Percentiles rank a stretch among this genome's conserved stretches.
Evolutionary conservation across 2,797 vertebrate genomes (phyloP).

Genomic region (Phylloscopus collybita): DNA sequence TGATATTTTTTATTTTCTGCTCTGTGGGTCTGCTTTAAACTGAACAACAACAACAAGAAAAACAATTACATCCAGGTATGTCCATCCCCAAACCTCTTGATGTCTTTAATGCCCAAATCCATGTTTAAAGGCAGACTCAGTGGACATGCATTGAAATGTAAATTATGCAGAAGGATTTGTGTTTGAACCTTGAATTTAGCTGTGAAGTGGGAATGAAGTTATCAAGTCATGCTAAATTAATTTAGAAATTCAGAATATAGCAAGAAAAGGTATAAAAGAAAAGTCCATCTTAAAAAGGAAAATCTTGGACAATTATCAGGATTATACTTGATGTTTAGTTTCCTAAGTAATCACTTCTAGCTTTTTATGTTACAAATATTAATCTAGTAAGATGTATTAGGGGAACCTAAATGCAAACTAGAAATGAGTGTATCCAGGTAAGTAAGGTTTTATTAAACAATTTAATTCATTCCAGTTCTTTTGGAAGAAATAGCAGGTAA

Average conservation of each 20-base stretch:
- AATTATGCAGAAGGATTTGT: neutral
- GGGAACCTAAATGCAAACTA: conserved; percentile 70
- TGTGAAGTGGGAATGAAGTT: conserved; percentile 20
- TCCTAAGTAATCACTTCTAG: conserved; percentile 71
- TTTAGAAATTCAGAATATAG: conserved; percentile 47
- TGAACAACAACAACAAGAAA: neutral
- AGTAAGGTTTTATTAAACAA: conserved; percentile 81
- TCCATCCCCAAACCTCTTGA: neutral
- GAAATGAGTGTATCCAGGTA: conserved; percentile 81
- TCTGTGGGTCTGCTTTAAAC: neutral
- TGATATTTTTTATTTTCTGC: neutral
- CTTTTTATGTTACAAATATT: conserved; percentile 70
- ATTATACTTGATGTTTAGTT: conserved; percentile 73
- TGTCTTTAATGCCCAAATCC: neutral
- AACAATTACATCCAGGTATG: neutral
- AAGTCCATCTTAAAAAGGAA: conserved; percentile 28
- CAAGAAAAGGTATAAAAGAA: conserved; percentile 71
- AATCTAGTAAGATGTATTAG: conserved; percentile 72
- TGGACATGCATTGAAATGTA: neutral
- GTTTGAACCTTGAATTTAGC: conserved; percentile 9
- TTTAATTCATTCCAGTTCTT: conserved; percentile 83
- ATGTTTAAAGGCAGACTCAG: neutral
- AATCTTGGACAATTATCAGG: conserved; percentile 77
- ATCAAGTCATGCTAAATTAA: conserved; percentile 42
- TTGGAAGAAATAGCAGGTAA: conserved; percentile 78